Base-by-base conservation (phyloP, 2,888 invertebrate species). In the Ichneumoninae sp. region DNA sequence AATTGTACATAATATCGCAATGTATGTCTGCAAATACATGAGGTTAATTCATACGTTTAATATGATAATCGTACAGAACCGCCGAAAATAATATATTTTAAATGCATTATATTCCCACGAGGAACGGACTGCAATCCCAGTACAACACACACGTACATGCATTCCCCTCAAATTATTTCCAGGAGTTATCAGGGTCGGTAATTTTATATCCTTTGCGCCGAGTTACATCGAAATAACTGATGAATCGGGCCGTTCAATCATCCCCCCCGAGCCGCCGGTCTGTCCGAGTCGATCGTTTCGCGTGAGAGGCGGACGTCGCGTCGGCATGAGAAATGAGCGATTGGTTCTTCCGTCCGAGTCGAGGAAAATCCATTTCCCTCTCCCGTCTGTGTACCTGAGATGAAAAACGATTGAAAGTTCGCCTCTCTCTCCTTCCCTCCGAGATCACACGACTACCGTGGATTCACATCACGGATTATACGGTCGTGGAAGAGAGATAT, bases 261-360 rank as follows among this genome's bases (percentile, higher is more conserved):
- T 74, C 69, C 26, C 65, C 69, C 54, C 26, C 19, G 0, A 2
- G 6, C 13, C 13, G 16, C 60, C 36, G 7, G 33, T 22, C 54
- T 5, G 44, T 19, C n/a, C 30, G 47, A 65, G 54, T 44, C 76
- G 52, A 69, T 75, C 60, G 60, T 77, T 66, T 73, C 73, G 57
- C 70, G 16, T 26, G 36, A 60, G 63, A 30, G 40, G 71, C 66
- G 60, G 40, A 71, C 60, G 66, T 44, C 54, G 52, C 19, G 54
- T 73, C 50, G 70, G 52, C 66, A 50, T 13, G 73, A 83, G 77
- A 70, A 71, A 84, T 86, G 85, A 87, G 77, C 85, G 86, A 87
- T 87, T 83, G 85, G 81, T 83, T 80, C 71, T 52, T 40, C 71
- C 50, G 30, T 60, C 60, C 3, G 73, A 80, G 82, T 70, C 57